These are phyloP conservation scores for Papilio dardanus DNA, from an alignment of 1,140 invertebrate species.

Conservation along the genomic window DNA sequence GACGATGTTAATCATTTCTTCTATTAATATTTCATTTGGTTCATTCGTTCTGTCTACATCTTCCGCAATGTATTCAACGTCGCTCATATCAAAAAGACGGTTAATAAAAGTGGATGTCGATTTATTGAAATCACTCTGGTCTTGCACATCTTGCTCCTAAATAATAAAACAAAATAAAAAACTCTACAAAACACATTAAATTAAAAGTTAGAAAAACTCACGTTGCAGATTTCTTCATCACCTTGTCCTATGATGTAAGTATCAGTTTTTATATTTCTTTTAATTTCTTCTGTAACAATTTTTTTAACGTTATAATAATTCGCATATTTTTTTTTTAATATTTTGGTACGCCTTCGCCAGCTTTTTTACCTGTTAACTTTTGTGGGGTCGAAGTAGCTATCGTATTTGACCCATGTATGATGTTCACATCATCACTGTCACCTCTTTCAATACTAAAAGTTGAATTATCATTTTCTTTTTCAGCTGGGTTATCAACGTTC, in stretches of 20 bases:
- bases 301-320: background rate
- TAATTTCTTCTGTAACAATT: conserved; percentile 19
- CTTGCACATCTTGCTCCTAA: conserved; percentile 43
- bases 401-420: conserved; percentile 40
- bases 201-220: conserved; percentile 43
- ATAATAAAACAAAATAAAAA: conserved; percentile 30
- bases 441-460: conserved; percentile 42
- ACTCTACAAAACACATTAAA: background rate
- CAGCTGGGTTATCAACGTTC: conserved; percentile 41
- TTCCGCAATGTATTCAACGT: conserved; percentile 52
- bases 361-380: conserved; percentile 51
- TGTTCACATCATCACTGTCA: conserved; percentile 39
- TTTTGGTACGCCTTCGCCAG: background rate
- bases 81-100: conserved; percentile 68
- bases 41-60: conserved; percentile 40
- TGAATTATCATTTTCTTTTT: conserved; percentile 45
- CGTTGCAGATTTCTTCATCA: conserved; percentile 64
- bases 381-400: conserved; percentile 66
- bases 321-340: background rate
- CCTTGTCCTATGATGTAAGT: conserved; percentile 67
- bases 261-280: conserved; percentile 46
- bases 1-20: conserved; percentile 54
- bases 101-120: conserved; percentile 70
- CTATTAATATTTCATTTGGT: conserved; percentile 42
- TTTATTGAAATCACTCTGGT: conserved; percentile 41